Evolutionary conservation across 2,113 vertebrate species (phyloP).

Genomic region (Alouatta palliata): DNA sequence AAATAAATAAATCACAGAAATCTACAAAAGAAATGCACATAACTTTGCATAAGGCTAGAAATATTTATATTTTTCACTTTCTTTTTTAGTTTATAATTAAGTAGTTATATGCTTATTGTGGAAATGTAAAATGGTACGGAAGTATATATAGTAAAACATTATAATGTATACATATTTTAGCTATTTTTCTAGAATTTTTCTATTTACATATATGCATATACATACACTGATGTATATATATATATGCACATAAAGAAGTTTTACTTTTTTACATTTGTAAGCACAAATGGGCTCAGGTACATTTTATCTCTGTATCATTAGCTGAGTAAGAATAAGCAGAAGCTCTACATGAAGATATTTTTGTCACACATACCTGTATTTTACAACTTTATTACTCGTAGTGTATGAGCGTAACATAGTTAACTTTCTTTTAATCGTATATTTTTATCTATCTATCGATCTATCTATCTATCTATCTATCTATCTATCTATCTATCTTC

Average conservation of each 20-base stretch:
- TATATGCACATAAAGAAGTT: neutral
- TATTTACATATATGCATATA: neutral
- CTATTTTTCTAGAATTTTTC: neutral
- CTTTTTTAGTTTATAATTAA: neutral
- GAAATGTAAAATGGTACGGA: neutral
- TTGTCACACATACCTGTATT: neutral
- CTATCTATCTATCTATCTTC: neutral
- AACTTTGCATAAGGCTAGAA: neutral
- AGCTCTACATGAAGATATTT: neutral
- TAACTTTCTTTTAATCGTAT: neutral
- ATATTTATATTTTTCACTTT: neutral
- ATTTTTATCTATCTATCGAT: neutral
- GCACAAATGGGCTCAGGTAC: neutral
- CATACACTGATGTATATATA: too few relatives aligned
- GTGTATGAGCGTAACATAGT: neutral
- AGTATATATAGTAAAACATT: neutral
- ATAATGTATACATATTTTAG: neutral
- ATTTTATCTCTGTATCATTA: neutral
- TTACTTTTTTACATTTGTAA: neutral
- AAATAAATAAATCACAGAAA: neutral
- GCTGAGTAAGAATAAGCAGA: neutral
- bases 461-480: neutral
- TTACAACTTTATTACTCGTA: neutral
- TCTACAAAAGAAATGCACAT: neutral
- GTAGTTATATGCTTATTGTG: neutral